phyloP scores from a whole-genome alignment of 2,113 vertebrate genomes.

The Podarcis raffonei region DNA sequence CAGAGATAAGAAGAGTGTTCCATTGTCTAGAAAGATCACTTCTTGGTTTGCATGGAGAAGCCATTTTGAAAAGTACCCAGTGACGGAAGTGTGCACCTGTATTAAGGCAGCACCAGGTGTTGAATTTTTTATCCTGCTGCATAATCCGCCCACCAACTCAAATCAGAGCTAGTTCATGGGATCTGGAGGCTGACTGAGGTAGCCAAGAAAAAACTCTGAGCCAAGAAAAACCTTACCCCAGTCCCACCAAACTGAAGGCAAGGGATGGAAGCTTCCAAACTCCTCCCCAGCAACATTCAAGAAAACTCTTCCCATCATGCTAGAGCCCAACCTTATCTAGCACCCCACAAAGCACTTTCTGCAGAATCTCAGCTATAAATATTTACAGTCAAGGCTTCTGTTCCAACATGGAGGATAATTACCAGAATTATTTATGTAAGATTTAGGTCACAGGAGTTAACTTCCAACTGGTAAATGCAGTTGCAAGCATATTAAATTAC shows the following conservation, averaged over 20 bases:
- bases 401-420: conserved; percentile 64
- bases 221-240: background rate
- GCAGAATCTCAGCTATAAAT: conserved; percentile 52
- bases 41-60: too few species aligned
- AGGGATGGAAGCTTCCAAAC: background rate
- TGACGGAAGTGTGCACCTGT: too few species aligned
- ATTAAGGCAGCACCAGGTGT: too few species aligned
- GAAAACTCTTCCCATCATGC: conserved; percentile 7
- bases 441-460: conserved; percentile 66
- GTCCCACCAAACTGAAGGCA: background rate
- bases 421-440: conserved; percentile 62
- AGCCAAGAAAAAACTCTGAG: background rate
- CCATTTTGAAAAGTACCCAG: too few species aligned
- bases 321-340: conserved; percentile 44
- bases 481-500: conserved; percentile 53
- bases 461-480: conserved; percentile 55
- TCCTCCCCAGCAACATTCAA: background rate
- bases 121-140: background rate
- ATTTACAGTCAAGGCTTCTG: conserved; percentile 61
- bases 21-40: too few species aligned
- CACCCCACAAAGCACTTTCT: conserved; percentile 29
- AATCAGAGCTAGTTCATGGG: too few species aligned
- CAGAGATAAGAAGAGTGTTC: too few species aligned
- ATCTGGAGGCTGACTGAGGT: background rate
- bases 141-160: background rate